A percentile compares a stretch with the other conserved stretches of the same genome.
Conservation (phyloP, 2,113 vertebrate genomes). For the Pseudopipra pipra region DNA sequence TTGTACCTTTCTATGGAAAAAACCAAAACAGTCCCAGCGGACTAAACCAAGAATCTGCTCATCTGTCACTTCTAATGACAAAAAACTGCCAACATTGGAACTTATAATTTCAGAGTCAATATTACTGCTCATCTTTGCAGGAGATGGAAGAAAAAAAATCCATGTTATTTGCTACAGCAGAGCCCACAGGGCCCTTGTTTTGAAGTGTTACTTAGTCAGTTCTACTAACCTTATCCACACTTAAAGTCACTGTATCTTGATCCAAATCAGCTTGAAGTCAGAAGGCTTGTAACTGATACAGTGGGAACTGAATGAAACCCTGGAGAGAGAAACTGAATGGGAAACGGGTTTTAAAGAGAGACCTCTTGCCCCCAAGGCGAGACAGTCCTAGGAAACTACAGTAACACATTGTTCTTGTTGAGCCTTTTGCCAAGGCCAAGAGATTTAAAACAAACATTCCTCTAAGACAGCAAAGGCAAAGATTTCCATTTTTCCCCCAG, state of each 20-base stretch:
- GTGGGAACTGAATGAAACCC: background rate
- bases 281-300: background rate
- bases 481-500: background rate
- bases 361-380: background rate
- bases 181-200: background rate
- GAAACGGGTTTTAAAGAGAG: conserved; percentile 6
- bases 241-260: background rate
- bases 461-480: background rate
- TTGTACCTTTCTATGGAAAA: background rate
- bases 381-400: conserved; percentile 19
- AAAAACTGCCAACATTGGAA: background rate
- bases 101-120: background rate
- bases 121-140: background rate
- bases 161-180: background rate
- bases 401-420: conserved; percentile 30
- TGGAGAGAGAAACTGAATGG: background rate
- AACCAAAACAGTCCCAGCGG: background rate
- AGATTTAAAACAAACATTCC: background rate
- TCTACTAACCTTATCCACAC: background rate
- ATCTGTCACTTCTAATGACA: background rate
- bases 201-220: background rate
- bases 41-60: background rate
- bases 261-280: background rate
- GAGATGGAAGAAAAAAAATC: background rate
- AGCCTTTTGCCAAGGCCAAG: background rate